Base-by-base conservation (phyloP, 2,888 invertebrate species). In the Taenaris catops region DNA sequence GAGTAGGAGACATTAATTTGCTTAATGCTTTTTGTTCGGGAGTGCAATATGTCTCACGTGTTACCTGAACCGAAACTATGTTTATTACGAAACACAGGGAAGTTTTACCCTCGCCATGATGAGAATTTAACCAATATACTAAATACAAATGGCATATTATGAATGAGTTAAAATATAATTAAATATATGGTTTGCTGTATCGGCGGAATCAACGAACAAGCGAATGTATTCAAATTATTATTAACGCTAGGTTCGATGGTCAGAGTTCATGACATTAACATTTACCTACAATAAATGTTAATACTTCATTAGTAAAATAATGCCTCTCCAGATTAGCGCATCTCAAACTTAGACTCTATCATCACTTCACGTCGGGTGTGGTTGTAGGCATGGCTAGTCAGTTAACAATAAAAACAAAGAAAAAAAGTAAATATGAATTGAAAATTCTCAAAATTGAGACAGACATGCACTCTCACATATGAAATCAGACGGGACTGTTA, bases 41-140 rank as follows among this genome's bases (percentile, higher is more conserved):
- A n/a, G 2, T 19, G n/a, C 68, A 19, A 62, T 74, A 49, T 63
- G 70, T 74, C 58, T 34, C 54, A 44, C 44, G 44, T 51, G 55
- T 62, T 74, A 72, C 76, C 74, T 76, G 76, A 56, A 64, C 62
- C 58, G 62, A 70, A 79, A 79, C 79, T 71, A 79, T 80, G 75
- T 78, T 69, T 78, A 78, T 75, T 70, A 75, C 70, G 54, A 54
- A 48, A 56, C 63, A 58, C 59, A 62, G 53, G 65, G 61, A 70
- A 70, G 67, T 71, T 69, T 66, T 64, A 66, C 45, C 38, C 25
- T 38, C 62, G 57, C 57, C 50, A 56, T 64, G 58, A 60, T 58
- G 68, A 66, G 70, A 75, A 74, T 76, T 72, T 60, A 61, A 55
- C 63, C 53, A 54, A 69, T 67, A 64, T 61, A 61, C 61, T 63